These are phyloP conservation scores for Rhinoderma darwinii DNA, from an alignment of 2,113 vertebrate species.

Conservation along the genomic window DNA sequence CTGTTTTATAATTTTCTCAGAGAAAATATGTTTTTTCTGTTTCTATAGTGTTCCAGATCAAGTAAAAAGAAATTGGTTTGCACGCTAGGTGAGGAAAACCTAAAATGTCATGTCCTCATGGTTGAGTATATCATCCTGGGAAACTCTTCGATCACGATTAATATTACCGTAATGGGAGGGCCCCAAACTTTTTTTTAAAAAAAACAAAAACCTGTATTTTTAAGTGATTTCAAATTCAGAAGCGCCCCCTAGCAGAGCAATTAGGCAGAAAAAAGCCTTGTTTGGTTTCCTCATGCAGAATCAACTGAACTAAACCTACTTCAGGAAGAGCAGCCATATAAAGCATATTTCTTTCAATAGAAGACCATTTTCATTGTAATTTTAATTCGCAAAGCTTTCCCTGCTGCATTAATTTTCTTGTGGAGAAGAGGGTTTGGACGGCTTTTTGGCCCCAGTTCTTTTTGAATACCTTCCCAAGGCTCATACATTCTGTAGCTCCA, in stretches of 20 bases:
- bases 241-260: background rate
- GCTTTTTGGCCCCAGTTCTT: slow-evolving; percentile 11
- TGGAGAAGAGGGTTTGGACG: background rate
- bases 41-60: too few relatives aligned
- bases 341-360: background rate
- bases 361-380: background rate
- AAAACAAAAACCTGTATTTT: background rate
- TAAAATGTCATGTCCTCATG: too few relatives aligned
- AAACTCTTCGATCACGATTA: too few relatives aligned
- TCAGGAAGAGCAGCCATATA: background rate
- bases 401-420: background rate
- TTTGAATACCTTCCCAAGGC: background rate
- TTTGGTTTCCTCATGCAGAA: background rate
- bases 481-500: background rate
- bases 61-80: too few relatives aligned
- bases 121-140: too few relatives aligned
- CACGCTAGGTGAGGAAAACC: too few relatives aligned
- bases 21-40: too few relatives aligned
- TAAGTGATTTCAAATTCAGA: background rate
- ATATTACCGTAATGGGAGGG: too few relatives aligned
- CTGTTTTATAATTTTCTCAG: too few relatives aligned
- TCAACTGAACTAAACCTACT: background rate
- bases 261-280: background rate
- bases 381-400: background rate
- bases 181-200: too few relatives aligned